These are phyloP conservation scores for Drosophila trapezifrons DNA, from an alignment of 1,140 invertebrate genomes.

Conservation along the genomic window DNA sequence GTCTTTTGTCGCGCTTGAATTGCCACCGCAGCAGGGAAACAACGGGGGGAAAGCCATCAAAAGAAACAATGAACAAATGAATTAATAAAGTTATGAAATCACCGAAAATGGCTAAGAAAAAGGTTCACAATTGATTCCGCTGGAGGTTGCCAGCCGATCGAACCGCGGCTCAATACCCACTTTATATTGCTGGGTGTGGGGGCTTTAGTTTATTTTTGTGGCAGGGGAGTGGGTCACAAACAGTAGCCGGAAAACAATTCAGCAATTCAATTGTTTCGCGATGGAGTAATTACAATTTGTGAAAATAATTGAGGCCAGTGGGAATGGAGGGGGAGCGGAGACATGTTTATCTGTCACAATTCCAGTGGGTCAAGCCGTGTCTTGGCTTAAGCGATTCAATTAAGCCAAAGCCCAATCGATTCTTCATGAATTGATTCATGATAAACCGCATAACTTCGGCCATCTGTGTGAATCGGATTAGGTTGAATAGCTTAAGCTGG, in stretches of 20 bases:
- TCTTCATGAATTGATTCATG: not conserved
- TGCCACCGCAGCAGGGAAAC: conserved; percentile 41
- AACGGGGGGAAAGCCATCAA: conserved; percentile 39
- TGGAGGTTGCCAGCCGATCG: conserved; percentile 19
- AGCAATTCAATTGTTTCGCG: conserved; percentile 55
- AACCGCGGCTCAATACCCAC: conserved; percentile 31
- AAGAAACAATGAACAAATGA: conserved; percentile 69
- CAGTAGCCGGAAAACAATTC: conserved; percentile 55
- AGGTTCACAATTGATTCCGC: conserved; percentile 40
- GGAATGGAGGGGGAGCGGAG: not conserved
- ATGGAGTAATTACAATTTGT: conserved; percentile 54
- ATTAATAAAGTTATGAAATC: conserved; percentile 79
- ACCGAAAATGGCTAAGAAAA: conserved; percentile 51
- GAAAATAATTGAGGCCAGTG: conserved; percentile 43
- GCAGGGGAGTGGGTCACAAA: conserved; percentile 20
- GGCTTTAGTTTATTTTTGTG: not conserved
- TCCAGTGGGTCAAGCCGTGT: conserved; percentile 31
- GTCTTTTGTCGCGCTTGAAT: conserved; percentile 76
- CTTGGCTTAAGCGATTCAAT: conserved; percentile 28
- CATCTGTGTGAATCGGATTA: conserved; percentile 1
- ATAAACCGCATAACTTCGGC: conserved; percentile 6
- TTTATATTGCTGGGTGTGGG: conserved; percentile 43
- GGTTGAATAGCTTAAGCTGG: not conserved
- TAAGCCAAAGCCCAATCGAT: conserved; percentile 12
- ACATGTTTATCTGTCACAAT: conserved; percentile 29